Conservation (phyloP, 2,888 invertebrate genomes). For the Hyles lineata region DNA sequence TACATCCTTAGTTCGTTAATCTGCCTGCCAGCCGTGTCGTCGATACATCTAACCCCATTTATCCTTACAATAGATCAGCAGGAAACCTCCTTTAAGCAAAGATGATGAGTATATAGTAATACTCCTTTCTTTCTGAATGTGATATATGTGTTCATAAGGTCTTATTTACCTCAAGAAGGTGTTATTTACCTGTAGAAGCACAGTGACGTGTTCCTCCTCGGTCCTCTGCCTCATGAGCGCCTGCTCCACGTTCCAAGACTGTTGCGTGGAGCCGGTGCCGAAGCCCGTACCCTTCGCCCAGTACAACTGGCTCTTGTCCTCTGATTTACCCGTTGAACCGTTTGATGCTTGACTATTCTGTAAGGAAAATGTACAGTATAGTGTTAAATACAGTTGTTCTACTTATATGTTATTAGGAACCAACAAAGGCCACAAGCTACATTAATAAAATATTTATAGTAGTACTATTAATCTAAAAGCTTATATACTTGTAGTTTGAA, state of each 20-base stretch:
- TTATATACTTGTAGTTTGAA: no score
- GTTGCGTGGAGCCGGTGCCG: constrained; percentile 97
- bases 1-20: no score
- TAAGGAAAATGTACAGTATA: constrained; percentile 29
- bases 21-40: no score
- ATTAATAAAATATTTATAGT: no score
- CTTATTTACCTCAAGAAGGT: constrained; percentile 72
- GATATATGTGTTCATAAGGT: background rate
- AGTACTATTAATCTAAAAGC: no score
- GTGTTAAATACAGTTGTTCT: constrained; percentile 7
- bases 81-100: no score
- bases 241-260: constrained; percentile 98
- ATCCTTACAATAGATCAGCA: no score
- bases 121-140: no score
- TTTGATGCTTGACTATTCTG: constrained; percentile 80
- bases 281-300: constrained; percentile 99
- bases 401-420: background rate
- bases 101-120: no score
- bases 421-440: no score
- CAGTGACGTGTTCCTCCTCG: constrained; percentile 97
- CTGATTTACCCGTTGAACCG: constrained; percentile 81
- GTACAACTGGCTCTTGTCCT: constrained; percentile 91
- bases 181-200: constrained; percentile 86
- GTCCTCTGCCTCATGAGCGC: constrained; percentile 94
- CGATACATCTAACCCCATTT: no score